Evolutionary conservation across 1,140 invertebrate genomes (phyloP).

Genomic region (Drosophila elegans): DNA sequence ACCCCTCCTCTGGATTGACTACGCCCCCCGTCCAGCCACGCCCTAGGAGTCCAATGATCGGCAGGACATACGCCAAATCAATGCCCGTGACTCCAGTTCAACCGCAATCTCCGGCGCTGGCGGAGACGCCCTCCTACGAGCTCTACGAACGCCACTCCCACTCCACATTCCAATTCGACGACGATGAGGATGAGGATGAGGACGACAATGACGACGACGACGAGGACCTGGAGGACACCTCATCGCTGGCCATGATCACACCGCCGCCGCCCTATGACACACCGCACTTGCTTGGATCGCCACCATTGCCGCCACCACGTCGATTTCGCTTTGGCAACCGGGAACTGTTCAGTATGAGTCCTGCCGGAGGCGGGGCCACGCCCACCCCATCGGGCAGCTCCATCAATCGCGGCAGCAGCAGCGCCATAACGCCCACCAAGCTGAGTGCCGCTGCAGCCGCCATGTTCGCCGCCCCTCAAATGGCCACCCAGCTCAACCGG

Average conservation of each 20-base stretch:
- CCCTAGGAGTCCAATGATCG: conserved; percentile 22
- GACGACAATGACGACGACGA: conserved; percentile 31
- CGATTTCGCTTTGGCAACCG: conserved; percentile 78
- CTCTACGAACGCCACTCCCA: conserved; percentile 62
- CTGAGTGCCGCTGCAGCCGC: conserved; percentile 75
- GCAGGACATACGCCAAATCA: conserved; percentile 67
- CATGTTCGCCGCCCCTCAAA: conserved; percentile 75
- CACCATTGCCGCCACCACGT: conserved; percentile 65
- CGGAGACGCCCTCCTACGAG: conserved; percentile 66
- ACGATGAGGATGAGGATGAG: conserved; percentile 34
- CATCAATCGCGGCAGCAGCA: conserved; percentile 32
- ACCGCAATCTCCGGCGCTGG: conserved; percentile 65
- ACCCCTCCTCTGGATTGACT: conserved; percentile 9
- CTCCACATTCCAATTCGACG: conserved; percentile 41
- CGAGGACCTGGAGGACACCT: conserved; percentile 64
- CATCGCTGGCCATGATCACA: conserved; percentile 81
- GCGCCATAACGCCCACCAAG: conserved; percentile 79
- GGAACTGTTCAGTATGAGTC: conserved; percentile 78
- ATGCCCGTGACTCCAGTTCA: conserved; percentile 82
- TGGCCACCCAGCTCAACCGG: conserved; percentile 73
- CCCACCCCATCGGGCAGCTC: conserved; percentile 41
- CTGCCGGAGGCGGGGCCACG: conserved; percentile 45
- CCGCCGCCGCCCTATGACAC: conserved; percentile 81
- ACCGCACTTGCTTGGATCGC: conserved; percentile 41
- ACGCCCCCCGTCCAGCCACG: conserved; percentile 25